Evolutionary conservation across 2,888 invertebrate genomes (phyloP), one percentile per base, ranked within the genome.

Genomic region (Macaria notata): DNA sequence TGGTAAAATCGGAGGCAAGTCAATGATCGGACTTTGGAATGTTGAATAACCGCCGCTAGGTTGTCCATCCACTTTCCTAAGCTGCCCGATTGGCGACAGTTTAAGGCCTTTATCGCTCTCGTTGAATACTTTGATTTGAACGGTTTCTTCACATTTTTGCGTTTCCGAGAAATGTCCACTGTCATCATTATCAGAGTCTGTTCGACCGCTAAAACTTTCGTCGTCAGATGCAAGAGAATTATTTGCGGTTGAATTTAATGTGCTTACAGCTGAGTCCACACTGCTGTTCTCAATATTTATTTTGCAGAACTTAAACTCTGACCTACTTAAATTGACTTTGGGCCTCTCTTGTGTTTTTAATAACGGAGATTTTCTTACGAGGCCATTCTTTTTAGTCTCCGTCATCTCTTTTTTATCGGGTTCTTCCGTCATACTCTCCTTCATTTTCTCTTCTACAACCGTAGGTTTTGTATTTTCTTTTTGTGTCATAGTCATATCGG

Each of bases 331-430:
- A 68, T 93, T 94, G 59, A 95, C 92, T 76, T 94, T 93, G 49
- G 94, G 94, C 70, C 95, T 93, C 68, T 94, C 93, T 65, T 93
- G 92, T 65, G 94, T 94, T 83, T 94, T 93, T 66, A 93, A 93
- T 69, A 95, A 89, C 38, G 95, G 94, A 1, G 92, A 91, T 68
- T 94, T 94, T 72, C 95, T 89, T 6, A 87, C 81, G 49, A 92
- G 84, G 46, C 83, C 76, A 63, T 90, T 92, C 73, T 92, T 92
- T 67, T 90, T 92, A 9, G 79, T 86, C 79, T 92, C 92, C 61
- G 65, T 71, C 69, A 79, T 78, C 63, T 91, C 91, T 74, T 84
- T 89, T 64, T 78, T 88, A 4, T 89, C 89, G 3, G 79, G 78
- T 56, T 92, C 91, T 63, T 90, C 90, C 69, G 85, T 83, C 86